These are phyloP conservation scores for Silurus aristotelis DNA, from an alignment of 2,797 vertebrate genomes.

Conservation along the genomic window DNA sequence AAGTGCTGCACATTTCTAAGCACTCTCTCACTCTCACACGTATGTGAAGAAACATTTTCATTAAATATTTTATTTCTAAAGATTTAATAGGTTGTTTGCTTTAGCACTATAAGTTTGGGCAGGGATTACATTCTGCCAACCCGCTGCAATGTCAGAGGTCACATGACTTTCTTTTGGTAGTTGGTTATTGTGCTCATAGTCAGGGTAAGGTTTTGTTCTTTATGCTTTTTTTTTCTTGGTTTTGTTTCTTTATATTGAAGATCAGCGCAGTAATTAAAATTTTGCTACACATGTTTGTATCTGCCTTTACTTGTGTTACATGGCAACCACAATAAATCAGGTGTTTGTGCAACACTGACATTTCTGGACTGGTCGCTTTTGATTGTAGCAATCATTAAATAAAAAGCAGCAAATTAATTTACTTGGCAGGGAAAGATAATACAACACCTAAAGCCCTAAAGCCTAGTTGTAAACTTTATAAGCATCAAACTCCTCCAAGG, in stretches of 20 bases:
- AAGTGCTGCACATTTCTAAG: background rate
- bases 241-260: too few relatives aligned
- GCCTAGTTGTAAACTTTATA: background rate
- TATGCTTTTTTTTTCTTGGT: too few relatives aligned
- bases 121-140: too few relatives aligned
- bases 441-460: conserved; percentile 10
- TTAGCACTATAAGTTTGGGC: background rate
- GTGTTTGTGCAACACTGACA: background rate
- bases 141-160: too few relatives aligned
- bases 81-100: background rate
- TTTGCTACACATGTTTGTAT: too few relatives aligned
- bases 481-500: background rate
- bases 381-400: background rate
- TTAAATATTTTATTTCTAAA: background rate
- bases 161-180: too few relatives aligned
- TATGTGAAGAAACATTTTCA: background rate
- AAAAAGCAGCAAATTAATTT: conserved; percentile 29
- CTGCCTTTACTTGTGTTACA: too few relatives aligned
- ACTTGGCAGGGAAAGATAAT: conserved; percentile 46
- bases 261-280: too few relatives aligned
- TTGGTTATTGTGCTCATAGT: too few relatives aligned
- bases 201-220: too few relatives aligned
- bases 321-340: background rate
- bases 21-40: background rate
- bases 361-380: background rate